Evolutionary conservation across 1,140 invertebrate genomes (phyloP), one percentile per base, ranked within the genome.

Genomic region (Cydia amplana): DNA sequence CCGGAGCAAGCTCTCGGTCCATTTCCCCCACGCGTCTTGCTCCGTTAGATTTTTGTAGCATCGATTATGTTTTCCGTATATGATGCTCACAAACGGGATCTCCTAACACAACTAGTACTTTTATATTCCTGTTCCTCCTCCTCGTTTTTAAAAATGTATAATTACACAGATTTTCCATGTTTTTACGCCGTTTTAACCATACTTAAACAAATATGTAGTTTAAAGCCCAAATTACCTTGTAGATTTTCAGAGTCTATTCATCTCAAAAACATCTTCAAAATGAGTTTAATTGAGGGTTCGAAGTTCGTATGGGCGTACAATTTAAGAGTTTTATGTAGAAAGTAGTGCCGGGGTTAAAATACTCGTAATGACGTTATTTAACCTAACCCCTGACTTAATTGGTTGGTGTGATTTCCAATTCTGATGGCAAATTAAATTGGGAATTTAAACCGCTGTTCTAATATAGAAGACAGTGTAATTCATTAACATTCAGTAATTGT

Each of bases 1-100:
- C 88, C 85, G 85, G 87, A 89, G 85, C 89, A 89, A 83, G 83
- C 81, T 80, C 85, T 82, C 91, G 86, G 87, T 88, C 89, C 89
- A 91, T 91, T 93, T 91, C 91, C 91, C 91, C 91, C 90, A 93
- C 91, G 87, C 90, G 85, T 82, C 86, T 85, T 83, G 85, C 82
- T 85, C 90, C 90, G 91, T 93, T 93, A 91, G 88, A 91, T 81
- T 84, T 89, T 87, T 91, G 88, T 87, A 85, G 81, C 85, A 84
- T 87, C 85, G 85, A 87, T 88, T 87, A 83, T 84, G 75, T 84
- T 75, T 77, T 80, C 60, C 74, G 32, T 40, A 51, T 18, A 18
- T 67, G 28, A 18, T 16, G n/a, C 65, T n/a, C 32, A 70, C 65
- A 36, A 32, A 70, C 28, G 65, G 25, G 28, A 36, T 70, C 28